These are phyloP conservation scores for Grantiella picta DNA, from an alignment of 2,113 vertebrate species.

Conservation along the genomic window DNA sequence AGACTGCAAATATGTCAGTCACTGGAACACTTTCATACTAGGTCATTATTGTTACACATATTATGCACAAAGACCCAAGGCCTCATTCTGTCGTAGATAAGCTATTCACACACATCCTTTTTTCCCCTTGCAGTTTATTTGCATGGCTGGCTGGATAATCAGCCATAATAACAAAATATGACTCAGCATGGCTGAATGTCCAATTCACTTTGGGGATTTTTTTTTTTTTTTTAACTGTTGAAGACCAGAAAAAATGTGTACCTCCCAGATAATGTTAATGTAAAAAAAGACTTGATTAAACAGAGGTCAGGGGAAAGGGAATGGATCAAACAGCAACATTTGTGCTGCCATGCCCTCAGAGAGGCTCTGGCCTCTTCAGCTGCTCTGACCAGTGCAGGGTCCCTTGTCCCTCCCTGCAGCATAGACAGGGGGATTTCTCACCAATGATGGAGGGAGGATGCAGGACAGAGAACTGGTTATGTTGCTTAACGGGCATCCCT, in stretches of 20 bases:
- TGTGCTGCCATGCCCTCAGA: background rate
- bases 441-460: rapidly evolving
- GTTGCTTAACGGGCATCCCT: background rate
- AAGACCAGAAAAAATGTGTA: background rate
- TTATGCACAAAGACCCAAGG: slow-evolving; percentile 20
- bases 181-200: slow-evolving; percentile 40
- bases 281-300: background rate
- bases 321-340: rapidly evolving
- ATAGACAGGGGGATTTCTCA: background rate
- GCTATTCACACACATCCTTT: background rate
- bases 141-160: slow-evolving; percentile 32
- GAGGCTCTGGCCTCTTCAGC: background rate
- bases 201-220: background rate
- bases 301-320: background rate
- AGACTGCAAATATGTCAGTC: slow-evolving; percentile 13
- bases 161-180: slow-evolving; percentile 43
- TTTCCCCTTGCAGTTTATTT: background rate
- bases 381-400: background rate
- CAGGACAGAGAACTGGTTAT: background rate
- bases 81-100: slow-evolving; percentile 46
- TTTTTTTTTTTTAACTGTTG: background rate
- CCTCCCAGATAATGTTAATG: background rate
- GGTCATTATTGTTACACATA: slow-evolving; percentile 7
- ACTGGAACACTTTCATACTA: slow-evolving; percentile 9
- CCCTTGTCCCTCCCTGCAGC: background rate